Evolutionary conservation across 1,140 invertebrate genomes (phyloP).

Genomic region (Pentalonia nigronervosa): DNA sequence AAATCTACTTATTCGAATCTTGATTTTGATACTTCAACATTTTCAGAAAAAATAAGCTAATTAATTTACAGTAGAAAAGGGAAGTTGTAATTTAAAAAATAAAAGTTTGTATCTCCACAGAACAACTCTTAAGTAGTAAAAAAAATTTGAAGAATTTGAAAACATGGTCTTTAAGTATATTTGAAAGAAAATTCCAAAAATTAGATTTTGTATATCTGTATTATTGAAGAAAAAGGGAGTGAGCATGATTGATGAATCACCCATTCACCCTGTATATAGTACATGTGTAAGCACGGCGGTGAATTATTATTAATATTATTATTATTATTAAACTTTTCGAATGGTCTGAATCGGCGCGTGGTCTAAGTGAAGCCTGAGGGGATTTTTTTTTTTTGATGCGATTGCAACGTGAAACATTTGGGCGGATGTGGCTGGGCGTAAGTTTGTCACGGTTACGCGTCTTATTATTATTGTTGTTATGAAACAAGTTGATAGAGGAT

Average conservation of each 20-base stretch:
- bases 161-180: neutral
- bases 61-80: neutral
- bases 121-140: neutral
- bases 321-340: neutral
- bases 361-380: neutral
- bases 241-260: neutral
- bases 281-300: neutral
- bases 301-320: conserved; percentile 14
- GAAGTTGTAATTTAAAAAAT: too few relatives aligned
- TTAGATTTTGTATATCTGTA: neutral
- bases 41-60: neutral
- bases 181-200: neutral
- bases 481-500: neutral
- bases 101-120: neutral
- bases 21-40: neutral
- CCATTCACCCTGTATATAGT: neutral
- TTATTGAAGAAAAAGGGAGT: neutral
- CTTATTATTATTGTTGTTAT: neutral
- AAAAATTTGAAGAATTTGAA: neutral
- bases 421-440: neutral
- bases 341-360: neutral
- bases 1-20: neutral
- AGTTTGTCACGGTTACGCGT: neutral
- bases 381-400: neutral
- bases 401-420: neutral